Evolutionary conservation across 2,888 invertebrate genomes (phyloP).

Genomic region (Ophion obscuratus): DNA sequence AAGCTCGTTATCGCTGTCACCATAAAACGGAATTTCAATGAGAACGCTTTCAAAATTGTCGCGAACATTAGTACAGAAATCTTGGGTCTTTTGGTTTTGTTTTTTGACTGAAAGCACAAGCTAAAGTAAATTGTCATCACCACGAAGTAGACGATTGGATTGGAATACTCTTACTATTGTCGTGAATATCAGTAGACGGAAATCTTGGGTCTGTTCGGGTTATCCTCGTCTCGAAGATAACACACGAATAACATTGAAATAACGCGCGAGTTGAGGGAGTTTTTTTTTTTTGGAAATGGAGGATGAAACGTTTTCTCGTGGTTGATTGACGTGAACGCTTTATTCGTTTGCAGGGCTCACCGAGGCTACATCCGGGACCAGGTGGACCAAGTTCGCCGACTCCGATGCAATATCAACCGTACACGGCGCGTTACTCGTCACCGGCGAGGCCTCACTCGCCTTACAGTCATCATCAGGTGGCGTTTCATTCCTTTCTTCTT

Average conservation of each 20-base stretch:
- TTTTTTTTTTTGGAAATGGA: background rate
- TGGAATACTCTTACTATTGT: background rate
- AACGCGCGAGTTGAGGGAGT: background rate
- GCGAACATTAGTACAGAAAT: background rate
- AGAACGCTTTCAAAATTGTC: background rate
- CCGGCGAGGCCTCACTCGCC: slow-evolving; percentile 82
- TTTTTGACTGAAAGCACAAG: background rate
- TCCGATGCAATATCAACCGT: slow-evolving; percentile 83
- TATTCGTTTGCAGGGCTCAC: slow-evolving; percentile 78
- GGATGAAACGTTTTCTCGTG: background rate
- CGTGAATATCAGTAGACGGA: background rate
- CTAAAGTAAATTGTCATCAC: too few relatives aligned
- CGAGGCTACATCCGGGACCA: slow-evolving; percentile 82
- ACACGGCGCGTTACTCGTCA: slow-evolving; percentile 83
- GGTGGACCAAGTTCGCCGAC: slow-evolving; percentile 83
- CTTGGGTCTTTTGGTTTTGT: background rate
- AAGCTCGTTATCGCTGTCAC: background rate
- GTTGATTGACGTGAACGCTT: slow-evolving; percentile 4
- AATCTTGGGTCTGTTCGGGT: background rate
- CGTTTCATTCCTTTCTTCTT: background rate
- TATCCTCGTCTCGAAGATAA: background rate
- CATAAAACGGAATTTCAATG: background rate
- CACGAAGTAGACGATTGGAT: background rate
- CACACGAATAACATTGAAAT: background rate
- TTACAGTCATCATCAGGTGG: slow-evolving; percentile 82